Conservation (phyloP, 2,797 vertebrate genomes). For the Lophius americanus region DNA sequence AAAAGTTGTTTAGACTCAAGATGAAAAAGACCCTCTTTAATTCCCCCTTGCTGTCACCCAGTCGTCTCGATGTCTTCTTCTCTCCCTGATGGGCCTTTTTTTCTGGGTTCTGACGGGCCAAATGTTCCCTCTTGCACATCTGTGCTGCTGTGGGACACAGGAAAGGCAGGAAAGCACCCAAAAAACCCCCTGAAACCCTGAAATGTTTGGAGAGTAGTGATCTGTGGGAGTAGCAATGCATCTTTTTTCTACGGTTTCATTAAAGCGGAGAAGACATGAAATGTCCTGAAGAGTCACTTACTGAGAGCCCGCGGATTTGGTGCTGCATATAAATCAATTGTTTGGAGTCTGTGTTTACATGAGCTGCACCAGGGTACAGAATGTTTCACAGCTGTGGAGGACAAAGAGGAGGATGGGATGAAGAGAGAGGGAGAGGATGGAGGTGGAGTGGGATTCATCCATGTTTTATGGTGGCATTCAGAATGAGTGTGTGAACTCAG, state of each 20-base stretch:
- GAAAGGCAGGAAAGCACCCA: conserved; percentile 27
- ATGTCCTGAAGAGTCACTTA: conserved; percentile 19
- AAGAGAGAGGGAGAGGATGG: neutral
- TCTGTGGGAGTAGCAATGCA: conserved; percentile 19
- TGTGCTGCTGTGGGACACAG: conserved; percentile 23
- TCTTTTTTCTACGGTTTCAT: conserved; percentile 13
- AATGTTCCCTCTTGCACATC: conserved; percentile 35
- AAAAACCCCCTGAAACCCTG: conserved; percentile 22
- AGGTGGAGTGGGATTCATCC: conserved; percentile 15
- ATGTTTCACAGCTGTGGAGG: conserved; percentile 4
- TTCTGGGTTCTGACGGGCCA: conserved; percentile 7
- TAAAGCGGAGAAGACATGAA: conserved; percentile 5
- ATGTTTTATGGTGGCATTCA: conserved; percentile 12
- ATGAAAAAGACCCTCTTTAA: conserved; percentile 44
- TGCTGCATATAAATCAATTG: conserved; percentile 26
- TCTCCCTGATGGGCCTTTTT: conserved; percentile 13
- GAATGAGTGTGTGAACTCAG: conserved; percentile 32
- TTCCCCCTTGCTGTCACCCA: conserved; percentile 34
- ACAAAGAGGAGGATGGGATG: neutral
- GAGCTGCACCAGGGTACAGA: conserved; percentile 11
- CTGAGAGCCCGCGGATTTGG: neutral
- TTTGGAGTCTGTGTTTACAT: conserved; percentile 13
- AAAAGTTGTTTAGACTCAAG: conserved; percentile 67
- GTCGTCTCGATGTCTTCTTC: conserved; percentile 31
- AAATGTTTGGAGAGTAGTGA: conserved; percentile 6